A percentile compares a stretch with the other conserved stretches of the same genome.
These are phyloP conservation scores for Diploptera punctata DNA, from an alignment of 2,888 invertebrate species.

Conservation along the genomic window DNA sequence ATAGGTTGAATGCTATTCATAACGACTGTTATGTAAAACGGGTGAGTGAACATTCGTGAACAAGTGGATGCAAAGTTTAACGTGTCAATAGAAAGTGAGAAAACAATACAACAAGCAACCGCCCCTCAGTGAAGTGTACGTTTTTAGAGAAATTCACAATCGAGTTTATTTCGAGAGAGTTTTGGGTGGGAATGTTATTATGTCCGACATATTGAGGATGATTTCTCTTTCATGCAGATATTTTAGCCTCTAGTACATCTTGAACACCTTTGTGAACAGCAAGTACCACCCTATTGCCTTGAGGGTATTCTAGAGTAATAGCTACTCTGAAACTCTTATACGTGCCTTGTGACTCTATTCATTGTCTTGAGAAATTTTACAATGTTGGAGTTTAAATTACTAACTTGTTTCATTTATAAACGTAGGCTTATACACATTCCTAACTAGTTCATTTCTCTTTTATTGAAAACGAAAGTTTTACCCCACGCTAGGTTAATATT, in stretches of 20 bases:
- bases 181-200: conserved; percentile 4
- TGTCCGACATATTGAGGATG: conserved; percentile 2
- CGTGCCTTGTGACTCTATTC: conserved; percentile 7
- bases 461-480: too few species aligned
- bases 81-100: conserved; percentile 28
- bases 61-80: conserved; percentile 11
- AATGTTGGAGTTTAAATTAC: too few species aligned
- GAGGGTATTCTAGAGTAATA: not conserved
- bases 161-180: not conserved
- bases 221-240: conserved; percentile 14
- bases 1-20: not conserved
- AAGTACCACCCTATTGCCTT: not conserved
- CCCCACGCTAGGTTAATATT: too few species aligned
- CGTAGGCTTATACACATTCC: too few species aligned
- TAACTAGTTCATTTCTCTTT: too few species aligned
- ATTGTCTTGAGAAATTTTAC: too few species aligned
- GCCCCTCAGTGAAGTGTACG: not conserved
- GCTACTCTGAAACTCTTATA: not conserved
- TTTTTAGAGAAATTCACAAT: not conserved
- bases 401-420: too few species aligned
- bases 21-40: not conserved
- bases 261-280: not conserved
- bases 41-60: not conserved
- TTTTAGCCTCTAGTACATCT: not conserved
- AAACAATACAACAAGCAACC: not conserved